phyloP scores from a whole-genome alignment of 2,888 invertebrate genomes.

The Salticus scenicus region DNA sequence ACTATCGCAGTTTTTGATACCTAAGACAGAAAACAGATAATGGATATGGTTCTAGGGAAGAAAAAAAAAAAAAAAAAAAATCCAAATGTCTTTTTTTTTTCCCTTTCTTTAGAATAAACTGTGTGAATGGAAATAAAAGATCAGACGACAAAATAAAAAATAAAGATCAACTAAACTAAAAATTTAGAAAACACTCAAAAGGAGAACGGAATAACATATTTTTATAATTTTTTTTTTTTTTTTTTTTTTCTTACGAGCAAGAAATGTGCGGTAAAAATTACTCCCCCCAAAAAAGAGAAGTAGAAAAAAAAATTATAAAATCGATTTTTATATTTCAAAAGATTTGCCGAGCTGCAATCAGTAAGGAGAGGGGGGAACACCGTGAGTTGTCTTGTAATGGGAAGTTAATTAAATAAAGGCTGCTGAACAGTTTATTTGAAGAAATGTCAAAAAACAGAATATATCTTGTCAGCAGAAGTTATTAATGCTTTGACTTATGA shows the following conservation, averaged over 20 bases:
- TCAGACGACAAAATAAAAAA: background rate
- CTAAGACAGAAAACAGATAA: constrained; percentile 68
- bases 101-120: constrained; percentile 31
- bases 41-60: constrained; percentile 43
- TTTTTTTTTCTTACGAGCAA: constrained; percentile 18
- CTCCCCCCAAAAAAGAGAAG: constrained; percentile 20
- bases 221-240: constrained; percentile 36
- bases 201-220: constrained; percentile 51
- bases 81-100: constrained; percentile 10
- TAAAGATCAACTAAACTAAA: constrained; percentile 27
- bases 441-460: constrained; percentile 68
- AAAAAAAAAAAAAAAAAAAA: constrained; percentile 11
- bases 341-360: constrained; percentile 24
- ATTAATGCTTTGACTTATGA: constrained; percentile 70
- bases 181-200: constrained; percentile 19
- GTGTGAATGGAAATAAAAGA: constrained; percentile 29
- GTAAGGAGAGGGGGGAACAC: constrained; percentile 16
- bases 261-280: constrained; percentile 47
- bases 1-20: constrained; percentile 65
- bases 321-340: constrained; percentile 66
- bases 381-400: constrained; percentile 63
- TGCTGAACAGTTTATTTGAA: constrained; percentile 69
- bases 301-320: constrained; percentile 48
- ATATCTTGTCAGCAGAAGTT: constrained; percentile 67
- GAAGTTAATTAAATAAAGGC: constrained; percentile 68